phyloP scores from a whole-genome alignment of 2,113 vertebrate species.

The Eulacestoma nigropectus region DNA sequence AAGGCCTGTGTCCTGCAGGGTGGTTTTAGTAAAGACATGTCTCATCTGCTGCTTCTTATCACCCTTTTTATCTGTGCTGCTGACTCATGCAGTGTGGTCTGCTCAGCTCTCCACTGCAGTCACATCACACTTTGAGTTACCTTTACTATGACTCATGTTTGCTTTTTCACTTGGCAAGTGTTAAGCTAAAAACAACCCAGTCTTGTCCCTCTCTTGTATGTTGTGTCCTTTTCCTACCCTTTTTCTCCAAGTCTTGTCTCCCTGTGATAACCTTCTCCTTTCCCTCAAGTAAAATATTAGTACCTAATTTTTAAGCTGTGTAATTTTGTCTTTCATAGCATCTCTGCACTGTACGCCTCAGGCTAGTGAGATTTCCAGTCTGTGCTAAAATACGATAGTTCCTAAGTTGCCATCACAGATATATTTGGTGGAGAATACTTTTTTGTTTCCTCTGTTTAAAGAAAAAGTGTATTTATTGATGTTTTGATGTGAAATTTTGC shows the following conservation, averaged over 20 bases:
- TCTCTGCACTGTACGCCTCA: not conserved
- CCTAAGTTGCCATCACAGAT: not conserved
- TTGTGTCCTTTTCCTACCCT: not conserved
- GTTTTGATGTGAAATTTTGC: not conserved
- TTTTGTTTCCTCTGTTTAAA: not conserved
- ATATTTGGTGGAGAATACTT: not conserved
- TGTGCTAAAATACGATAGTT: not conserved
- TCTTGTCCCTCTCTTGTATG: not conserved
- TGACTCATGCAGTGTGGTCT: conserved; percentile 56
- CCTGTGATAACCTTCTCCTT: not conserved
- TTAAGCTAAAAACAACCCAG: not conserved
- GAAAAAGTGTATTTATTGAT: not conserved
- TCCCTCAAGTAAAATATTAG: not conserved
- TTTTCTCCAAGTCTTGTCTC: not conserved
- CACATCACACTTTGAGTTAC: conserved; percentile 33
- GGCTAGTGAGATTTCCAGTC: not conserved
- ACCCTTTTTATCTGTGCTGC: conserved; percentile 51
- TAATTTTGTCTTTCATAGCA: not conserved
- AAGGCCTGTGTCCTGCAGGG: conserved; percentile 34
- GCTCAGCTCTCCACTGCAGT: conserved; percentile 36
- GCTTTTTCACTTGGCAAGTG: conserved; percentile 26
- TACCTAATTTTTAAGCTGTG: not conserved
- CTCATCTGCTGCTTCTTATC: conserved; percentile 65
- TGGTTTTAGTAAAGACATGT: conserved; percentile 46
- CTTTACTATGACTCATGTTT: conserved; percentile 61